Percentiles rank a stretch among this genome's conserved stretches.
phyloP scores from a whole-genome alignment of 2,113 vertebrate species.

The Ursus arctos region DNA sequence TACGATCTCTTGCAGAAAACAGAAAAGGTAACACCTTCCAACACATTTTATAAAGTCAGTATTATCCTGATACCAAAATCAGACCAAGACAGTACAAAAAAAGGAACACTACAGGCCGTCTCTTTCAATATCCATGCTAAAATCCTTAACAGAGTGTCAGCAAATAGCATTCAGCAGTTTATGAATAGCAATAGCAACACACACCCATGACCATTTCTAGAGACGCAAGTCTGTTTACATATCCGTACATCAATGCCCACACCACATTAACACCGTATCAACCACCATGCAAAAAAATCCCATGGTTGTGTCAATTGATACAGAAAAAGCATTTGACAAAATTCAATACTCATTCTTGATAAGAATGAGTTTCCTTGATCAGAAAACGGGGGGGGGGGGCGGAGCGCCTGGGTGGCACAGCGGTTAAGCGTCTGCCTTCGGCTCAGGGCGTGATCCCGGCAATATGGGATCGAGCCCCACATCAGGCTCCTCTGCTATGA shows the following conservation, averaged over 20 bases:
- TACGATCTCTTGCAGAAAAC: neutral
- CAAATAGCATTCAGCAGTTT: neutral
- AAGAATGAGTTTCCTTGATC: neutral
- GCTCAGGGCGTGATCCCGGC: too few relatives aligned
- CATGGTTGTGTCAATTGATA: neutral
- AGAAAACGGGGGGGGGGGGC: neutral
- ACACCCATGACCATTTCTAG: neutral
- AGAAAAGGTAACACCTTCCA: neutral
- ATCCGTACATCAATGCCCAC: neutral
- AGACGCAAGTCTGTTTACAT: neutral
- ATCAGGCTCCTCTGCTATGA: too few relatives aligned
- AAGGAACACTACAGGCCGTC: fast-evolving
- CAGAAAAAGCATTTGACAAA: neutral
- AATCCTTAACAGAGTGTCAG: neutral
- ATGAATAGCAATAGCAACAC: fast-evolving
- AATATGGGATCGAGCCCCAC: too few relatives aligned
- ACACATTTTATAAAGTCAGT: neutral
- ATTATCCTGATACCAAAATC: neutral
- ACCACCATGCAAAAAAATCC: neutral
- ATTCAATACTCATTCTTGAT: neutral
- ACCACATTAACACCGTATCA: neutral
- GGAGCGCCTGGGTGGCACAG: too few relatives aligned
- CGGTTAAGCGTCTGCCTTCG: too few relatives aligned
- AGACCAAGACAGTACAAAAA: neutral
- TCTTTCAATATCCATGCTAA: neutral